Evolutionary conservation across 2,797 vertebrate genomes (phyloP), one percentile per base, ranked within the genome.

Genomic region (Myotis daubentonii): DNA sequence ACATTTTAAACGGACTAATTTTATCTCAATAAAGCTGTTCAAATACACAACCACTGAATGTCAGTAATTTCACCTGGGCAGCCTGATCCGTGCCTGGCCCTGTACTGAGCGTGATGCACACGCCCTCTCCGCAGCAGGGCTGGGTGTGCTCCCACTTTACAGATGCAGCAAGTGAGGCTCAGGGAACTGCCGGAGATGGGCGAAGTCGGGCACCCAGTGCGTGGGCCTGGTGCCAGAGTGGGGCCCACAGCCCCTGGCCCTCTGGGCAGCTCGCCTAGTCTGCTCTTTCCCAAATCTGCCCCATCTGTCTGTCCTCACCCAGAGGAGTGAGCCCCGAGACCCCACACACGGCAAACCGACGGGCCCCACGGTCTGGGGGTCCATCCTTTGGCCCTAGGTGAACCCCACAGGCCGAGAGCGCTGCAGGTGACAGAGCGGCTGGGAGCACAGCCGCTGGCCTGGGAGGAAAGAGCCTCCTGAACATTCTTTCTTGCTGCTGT

Each of bases 331-430:
- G 17, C 49, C 30, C 19, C 2, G 62, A 13, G 6, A 49, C 20
- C 47, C 5, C 23, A 8, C 4, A 6, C 0, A 2, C 0, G 30
- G 71, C 1, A 3, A 25, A 38, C 1, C 22, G 49, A 47, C 0
- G 11, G 65, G 51, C 3, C 51, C 76, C 5, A 0, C 12, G 57
- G 25, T 25, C n/a, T 65, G 78, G 85, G 25, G 41, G 36, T 1
- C 23, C 1, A 0, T 8, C 20, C 30, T 7, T n/a, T 15, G 11
- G 23, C 47, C 70, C 78, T 47, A 0, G 16, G 60, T 30, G 87
- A 55, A 36, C 0, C 51, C 23, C 25, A 3, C 8, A 19, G 68
- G 44, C 47, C 0, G 2, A 79, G 62, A 9, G 60, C 8, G 0
- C 33, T 2, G 30, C 11, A 6, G 51, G 47, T 2, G 22, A 41